These are phyloP conservation scores for Lanius ludovicianus DNA, from an alignment of 2,113 vertebrate genomes.

Conservation along the genomic window DNA sequence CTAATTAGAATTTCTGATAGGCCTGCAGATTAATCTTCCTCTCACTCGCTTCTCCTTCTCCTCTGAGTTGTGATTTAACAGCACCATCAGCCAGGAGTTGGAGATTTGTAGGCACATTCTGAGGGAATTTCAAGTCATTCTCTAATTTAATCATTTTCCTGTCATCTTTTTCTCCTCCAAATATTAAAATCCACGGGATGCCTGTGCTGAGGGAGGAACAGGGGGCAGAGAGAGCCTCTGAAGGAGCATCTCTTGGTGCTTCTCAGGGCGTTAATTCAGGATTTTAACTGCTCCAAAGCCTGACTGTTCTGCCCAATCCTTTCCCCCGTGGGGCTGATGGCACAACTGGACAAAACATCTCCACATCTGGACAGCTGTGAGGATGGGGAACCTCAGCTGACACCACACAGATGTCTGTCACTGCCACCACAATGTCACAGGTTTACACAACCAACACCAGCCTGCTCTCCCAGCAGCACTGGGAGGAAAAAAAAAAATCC, in stretches of 20 bases:
- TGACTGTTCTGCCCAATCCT: not conserved
- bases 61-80: not conserved
- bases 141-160: not conserved
- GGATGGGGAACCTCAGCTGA: not conserved
- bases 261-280: not conserved
- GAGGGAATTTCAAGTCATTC: not conserved
- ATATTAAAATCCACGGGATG: not conserved
- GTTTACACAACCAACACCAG: not conserved
- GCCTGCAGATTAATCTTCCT: not conserved
- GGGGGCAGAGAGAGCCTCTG: not conserved
- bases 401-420: not conserved
- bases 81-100: not conserved
- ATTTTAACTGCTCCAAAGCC: not conserved
- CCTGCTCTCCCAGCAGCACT: not conserved
- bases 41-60: not conserved
- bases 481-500: too few species aligned
- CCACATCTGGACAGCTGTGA: not conserved
- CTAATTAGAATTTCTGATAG: not conserved
- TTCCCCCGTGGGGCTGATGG: not conserved
- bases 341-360: not conserved
- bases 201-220: not conserved
- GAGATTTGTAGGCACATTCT: not conserved
- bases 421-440: not conserved
- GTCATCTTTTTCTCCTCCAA: not conserved
- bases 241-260: not conserved